Base-by-base conservation (phyloP, 2,113 vertebrate genomes). In the Gymnogyps californianus region DNA sequence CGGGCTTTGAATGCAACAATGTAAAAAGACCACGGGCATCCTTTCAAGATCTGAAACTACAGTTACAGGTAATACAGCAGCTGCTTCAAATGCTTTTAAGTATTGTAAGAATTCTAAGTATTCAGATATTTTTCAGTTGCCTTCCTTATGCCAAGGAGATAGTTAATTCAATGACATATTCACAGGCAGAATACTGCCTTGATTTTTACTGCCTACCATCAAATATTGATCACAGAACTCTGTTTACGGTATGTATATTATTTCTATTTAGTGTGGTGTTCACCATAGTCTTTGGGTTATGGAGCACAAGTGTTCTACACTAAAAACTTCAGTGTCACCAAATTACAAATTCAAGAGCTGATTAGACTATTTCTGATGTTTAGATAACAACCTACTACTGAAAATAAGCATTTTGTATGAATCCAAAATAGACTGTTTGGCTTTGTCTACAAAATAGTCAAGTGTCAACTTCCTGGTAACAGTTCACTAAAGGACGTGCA, bases 1-100 rank as follows among this genome's bases (percentile, higher is more conserved):
- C 2, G 0, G 42, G 46, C 34, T 81, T 58, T 78, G 34, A 92
- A 42, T 0, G 0, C 20, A 71, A 42, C 42, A 74, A 34, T 0
- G 0, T n/a, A 34, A 62, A 47, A 83, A 78, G 14, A 62, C 9
- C 46, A 74, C 0, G 1, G 20, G 31, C 51, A 40, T 42, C 42
- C 16, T 71, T 77, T 74, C 32, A 80, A 57, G 46, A 81, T 49
- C 9, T 38, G 28, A 81, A 90, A 80, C 42, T 34, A 58, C 12
- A 36, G 21, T 66, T 67, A 34, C 52, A 83, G 32, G n/a, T 54
- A 58, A 78, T 31, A 31, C 14, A 87, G n/a, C 54, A 92, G 49
- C 22, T 83, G 76, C 36, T 83, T 81, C 54, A 74, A 65, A 81
- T 25, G 31, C 16, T 69, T 87, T 86, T 3, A 61, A 78, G 11